Evolutionary conservation across 2,113 vertebrate genomes (phyloP), one percentile per base, ranked within the genome.

Genomic region (Sialia sialis): DNA sequence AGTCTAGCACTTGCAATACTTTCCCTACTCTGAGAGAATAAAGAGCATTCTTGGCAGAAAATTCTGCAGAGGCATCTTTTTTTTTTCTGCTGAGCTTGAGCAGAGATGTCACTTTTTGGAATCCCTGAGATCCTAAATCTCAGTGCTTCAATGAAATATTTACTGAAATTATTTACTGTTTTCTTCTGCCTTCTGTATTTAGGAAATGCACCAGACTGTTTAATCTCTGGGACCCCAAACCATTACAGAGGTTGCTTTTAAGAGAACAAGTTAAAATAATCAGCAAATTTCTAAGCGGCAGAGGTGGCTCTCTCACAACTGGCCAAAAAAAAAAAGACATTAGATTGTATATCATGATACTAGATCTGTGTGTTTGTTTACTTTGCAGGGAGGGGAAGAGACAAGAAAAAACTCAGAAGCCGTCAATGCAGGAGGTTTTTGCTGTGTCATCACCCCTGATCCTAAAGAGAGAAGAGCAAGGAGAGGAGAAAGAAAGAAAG

Each of bases 381-480:
- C 60, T 92, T 96, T 94, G 43, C 95, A 99, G 99, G 88, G 98
- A 98, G 59, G 92, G 75, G 55, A 98, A 97, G 75, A 97, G 77
- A 90, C 74, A 91, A 73, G 91, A 97, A 94, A 96, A 60, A 72
- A 55, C 60, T 86, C 86, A 93, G 69, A 94, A 92, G 49, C 66
- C 55, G 44, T 27, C 90, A 85, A 7, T 87, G 30, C 91, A 89
- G 60, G 43, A 73, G 69, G 56, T 66, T 14, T 51, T 89, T 81
- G 89, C 67, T 87, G 68, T 20, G 36, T 46, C 68, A 58, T 52
- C 55, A 82, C 43, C 87, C 52, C 25, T 93, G 16, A 54, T 95
- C 51, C 76, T 32, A 29, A 94, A 91, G 74, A 70, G 96, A 91
- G 95, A 98, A 95, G 88, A 97, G 70, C 92, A 89, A 94, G 89